Conservation (phyloP, 2,113 vertebrate genomes). For the Struthidea cinerea region DNA sequence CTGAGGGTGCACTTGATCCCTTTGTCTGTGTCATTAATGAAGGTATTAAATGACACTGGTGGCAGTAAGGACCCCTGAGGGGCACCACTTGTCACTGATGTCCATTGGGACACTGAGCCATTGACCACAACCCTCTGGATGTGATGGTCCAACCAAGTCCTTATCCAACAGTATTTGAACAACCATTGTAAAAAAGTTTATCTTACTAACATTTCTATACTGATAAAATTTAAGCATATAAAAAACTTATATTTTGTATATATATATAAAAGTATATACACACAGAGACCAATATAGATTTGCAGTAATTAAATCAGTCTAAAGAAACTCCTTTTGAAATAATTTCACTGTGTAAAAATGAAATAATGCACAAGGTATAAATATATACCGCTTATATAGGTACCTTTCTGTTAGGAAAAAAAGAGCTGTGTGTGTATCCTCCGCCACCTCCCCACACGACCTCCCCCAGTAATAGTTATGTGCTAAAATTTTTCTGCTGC, state of each 20-base stretch:
- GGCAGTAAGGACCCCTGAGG: neutral
- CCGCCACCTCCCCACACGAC: accelerated
- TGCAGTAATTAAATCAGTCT: neutral
- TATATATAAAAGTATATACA: neutral
- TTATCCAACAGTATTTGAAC: neutral
- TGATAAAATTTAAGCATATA: neutral
- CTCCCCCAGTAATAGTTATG: neutral
- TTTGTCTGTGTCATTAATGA: neutral
- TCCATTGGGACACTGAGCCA: neutral
- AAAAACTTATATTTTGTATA: neutral
- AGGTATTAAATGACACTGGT: neutral
- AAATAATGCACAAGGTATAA: neutral
- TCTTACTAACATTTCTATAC: neutral
- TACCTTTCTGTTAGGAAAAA: neutral
- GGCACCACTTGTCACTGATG: neutral
- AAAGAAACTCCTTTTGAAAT: neutral
- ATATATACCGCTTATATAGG: neutral
- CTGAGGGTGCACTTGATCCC: neutral
- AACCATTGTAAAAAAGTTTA: neutral
- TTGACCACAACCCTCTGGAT: neutral
- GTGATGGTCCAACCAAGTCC: neutral
- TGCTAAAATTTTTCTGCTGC: neutral
- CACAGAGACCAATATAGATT: neutral
- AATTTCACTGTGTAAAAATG: neutral
- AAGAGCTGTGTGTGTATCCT: neutral